Evolutionary conservation across 2,888 invertebrate species (phyloP), one percentile per base, ranked within the genome.

Genomic region (Xestobium rufovillosum): DNA sequence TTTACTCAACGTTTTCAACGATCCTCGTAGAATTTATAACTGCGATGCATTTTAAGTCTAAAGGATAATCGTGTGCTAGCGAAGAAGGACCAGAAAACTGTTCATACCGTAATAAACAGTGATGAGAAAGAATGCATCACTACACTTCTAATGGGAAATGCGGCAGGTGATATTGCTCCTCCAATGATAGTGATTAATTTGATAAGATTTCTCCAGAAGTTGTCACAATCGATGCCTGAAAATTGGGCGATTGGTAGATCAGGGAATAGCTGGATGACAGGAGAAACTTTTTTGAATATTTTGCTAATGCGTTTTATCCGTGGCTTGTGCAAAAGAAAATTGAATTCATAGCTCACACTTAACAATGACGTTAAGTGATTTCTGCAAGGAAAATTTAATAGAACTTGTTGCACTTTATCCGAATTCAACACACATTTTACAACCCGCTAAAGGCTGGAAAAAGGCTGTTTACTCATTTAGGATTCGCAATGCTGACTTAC

Each of bases 261-360:
- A n/a, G 48, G 48, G 3, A 48, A 39, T 31, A 52, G 49, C 3
- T 53, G 52, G 51, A 53, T 52, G 51, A 52, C 46, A 14, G 34
- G 40, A 12, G 47, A 51, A 19, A 43, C 1, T 55, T 53, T 34
- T 55, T 42, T 26, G 51, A 53, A 37, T 53, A 51, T 43, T 42
- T 53, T 26, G 36, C 44, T 4, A n/a, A n/a, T n/a, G 41, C 49
- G 11, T 53, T 52, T 40, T 13, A 45, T 27, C 48, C 52, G 26
- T 54, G 33, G 23, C 36, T 54, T 3, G 17, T 39, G 4, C 30
- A 50, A 36, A 43, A 37, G 14, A 29, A 44, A 13, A 42, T 47
- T 41, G 30, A 32, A 39, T 16, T 47, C 50, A 53, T 41, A 26
- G 39, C 26, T 54, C 52, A 16, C 51, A 54, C 36, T 27, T 27